Evolutionary conservation across 2,113 vertebrate genomes (phyloP).

Genomic region (Sceloporus tristichus): DNA sequence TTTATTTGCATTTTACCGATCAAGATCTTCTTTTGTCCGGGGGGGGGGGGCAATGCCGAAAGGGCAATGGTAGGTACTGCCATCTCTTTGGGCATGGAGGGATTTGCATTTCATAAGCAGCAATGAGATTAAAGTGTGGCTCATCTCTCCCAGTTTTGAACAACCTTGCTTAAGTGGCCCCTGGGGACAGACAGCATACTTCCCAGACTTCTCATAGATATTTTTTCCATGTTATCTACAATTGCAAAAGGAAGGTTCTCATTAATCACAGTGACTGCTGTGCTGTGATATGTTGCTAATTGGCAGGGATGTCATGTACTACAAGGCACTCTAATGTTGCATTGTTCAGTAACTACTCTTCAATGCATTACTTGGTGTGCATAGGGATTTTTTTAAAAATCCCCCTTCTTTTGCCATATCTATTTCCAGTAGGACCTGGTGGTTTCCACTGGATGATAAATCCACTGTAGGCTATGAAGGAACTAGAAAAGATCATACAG

Average conservation of each 20-base stretch:
- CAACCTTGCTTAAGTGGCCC: not conserved
- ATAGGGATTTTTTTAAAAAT: not conserved
- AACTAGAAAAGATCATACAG: too few relatives aligned
- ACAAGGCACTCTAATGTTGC: not conserved
- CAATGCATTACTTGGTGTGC: not conserved
- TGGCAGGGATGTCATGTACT: not conserved
- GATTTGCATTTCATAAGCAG: not conserved
- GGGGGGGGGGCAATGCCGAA: not conserved
- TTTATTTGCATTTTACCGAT: not conserved
- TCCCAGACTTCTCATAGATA: constrained; percentile 10
- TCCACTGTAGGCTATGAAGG: too few relatives aligned
- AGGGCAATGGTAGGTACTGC: too few relatives aligned
- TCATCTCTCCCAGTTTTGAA: constrained; percentile 7
- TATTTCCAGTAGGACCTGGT: not conserved
- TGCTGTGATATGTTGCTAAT: not conserved
- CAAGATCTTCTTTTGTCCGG: not conserved
- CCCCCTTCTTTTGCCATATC: not conserved
- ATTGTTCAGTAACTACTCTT: not conserved
- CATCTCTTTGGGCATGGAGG: too few relatives aligned
- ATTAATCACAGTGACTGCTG: not conserved
- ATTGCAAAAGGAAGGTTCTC: constrained; percentile 32
- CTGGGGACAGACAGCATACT: not conserved
- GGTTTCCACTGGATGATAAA: too few relatives aligned
- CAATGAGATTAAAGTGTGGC: not conserved
- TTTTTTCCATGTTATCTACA: not conserved